Base-by-base conservation (phyloP, 2,113 vertebrate species). In the Zosterops lateralis region DNA sequence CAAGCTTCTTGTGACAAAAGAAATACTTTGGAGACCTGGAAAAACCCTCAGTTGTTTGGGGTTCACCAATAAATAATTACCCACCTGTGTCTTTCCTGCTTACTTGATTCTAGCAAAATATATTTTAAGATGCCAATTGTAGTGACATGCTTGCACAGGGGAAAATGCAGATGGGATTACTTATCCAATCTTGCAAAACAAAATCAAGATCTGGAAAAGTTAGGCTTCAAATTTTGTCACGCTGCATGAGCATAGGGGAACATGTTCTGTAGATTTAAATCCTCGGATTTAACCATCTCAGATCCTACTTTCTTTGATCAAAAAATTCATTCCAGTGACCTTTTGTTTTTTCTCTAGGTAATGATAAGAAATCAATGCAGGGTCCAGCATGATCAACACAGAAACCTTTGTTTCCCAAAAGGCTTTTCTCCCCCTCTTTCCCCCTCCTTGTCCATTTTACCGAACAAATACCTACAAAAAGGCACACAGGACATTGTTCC, bases 391-490 rank as follows among this genome's bases (percentile, higher is more conserved):
- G 26, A 66, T 26, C 3, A 1, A 56, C 18, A 40, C 12, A 60
- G 67, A 86, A 68, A 54, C 19, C 26, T 74, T 66, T 7, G 4
- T 73, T 84, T 95, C 71, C 42, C 79, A 51, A 81, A 76, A 78
- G 24, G 15, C 2, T 91, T 64, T 71, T 78, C 34, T 80, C 8
- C 17, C 26, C 15, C 6, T 2, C 1, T 15, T 44, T 81, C 45
- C 44, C 9, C 26, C 7, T 28, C 26, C 38, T 24, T 3, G 1
- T 2, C n/a, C 77, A 83, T 92, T 93, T 83, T 76, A 89, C 24
- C 62, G 74, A 87, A 71, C 47, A 95, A 91, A 80, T 42, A 71
- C 65, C 65, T 64, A 62, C 78, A 51, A 85, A 92, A 91, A 83
- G 65, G 61, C 78, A 82, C 44, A 54, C 10, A 51, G 48, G 78